phyloP scores from a whole-genome alignment of 35 echinoderm and acorn worm genomes.

The Chiridota heheva region DNA sequence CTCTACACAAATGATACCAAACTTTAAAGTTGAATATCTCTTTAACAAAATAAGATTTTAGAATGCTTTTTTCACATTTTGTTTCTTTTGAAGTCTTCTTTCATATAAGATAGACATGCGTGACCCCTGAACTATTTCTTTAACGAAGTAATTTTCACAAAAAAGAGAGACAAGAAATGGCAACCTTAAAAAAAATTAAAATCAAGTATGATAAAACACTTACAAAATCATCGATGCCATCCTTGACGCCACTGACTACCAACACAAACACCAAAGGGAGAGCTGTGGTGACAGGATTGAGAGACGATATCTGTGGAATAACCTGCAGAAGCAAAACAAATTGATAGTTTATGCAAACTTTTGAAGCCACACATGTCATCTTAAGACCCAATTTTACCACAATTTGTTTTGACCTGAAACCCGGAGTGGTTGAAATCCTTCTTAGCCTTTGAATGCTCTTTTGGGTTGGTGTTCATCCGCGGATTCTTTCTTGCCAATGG shows the following conservation, averaged over 20 bases:
- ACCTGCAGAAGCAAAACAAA: conserved; percentile 59
- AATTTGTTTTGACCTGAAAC: neutral
- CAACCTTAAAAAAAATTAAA: too few species aligned
- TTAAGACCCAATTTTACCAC: neutral
- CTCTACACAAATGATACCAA: too few species aligned
- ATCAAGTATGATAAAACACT: too few species aligned
- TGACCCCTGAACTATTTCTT: too few species aligned
- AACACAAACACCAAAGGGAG: conserved; percentile 87
- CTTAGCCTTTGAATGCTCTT: neutral
- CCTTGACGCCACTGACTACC: conserved; percentile 79
- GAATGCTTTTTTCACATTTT: too few species aligned
- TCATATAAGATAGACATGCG: too few species aligned
- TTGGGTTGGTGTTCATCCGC: neutral
- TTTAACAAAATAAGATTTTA: too few species aligned
- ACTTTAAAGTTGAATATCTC: too few species aligned
- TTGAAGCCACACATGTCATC: neutral
- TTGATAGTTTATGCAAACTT: neutral
- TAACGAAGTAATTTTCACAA: too few species aligned
- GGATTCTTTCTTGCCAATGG: too few species aligned
- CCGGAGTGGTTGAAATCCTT: neutral
- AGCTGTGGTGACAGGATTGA: conserved; percentile 85
- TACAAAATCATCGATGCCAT: conserved; percentile 92
- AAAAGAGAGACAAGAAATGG: too few species aligned
- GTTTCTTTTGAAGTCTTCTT: too few species aligned
- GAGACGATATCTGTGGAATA: conserved; percentile 67